A percentile compares a stretch with the other conserved stretches of the same genome.
These are phyloP conservation scores for Prosopocoilus inquinatus DNA, from an alignment of 2,888 invertebrate genomes.

Conservation along the genomic window DNA sequence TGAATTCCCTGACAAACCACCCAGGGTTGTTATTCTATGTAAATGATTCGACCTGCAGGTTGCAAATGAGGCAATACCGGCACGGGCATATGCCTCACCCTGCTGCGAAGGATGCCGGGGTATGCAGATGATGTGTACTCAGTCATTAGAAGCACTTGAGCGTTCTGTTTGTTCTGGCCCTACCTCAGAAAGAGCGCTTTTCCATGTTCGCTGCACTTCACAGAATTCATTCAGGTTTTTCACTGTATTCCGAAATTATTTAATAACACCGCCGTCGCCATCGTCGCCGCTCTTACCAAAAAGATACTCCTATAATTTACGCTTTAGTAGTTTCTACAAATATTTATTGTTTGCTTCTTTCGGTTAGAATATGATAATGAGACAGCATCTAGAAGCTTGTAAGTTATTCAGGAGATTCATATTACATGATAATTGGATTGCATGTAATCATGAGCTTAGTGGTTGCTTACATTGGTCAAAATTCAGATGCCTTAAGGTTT, in stretches of 20 bases:
- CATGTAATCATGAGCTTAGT: too few species aligned
- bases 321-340: too few species aligned
- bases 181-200: slow-evolving; percentile 21
- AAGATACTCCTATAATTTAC: too few species aligned
- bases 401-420: too few species aligned
- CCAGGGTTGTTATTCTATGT: slow-evolving; percentile 48
- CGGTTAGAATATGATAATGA: too few species aligned
- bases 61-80: slow-evolving; percentile 47
- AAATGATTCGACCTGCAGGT: slow-evolving; percentile 48
- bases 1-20: slow-evolving; percentile 40
- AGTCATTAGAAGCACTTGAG: slow-evolving; percentile 49
- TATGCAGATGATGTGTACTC: slow-evolving; percentile 50
- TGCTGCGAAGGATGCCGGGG: slow-evolving; percentile 24
- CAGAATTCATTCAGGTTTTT: not conserved
- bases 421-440: too few species aligned
- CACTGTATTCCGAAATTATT: not conserved
- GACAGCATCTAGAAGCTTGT: too few species aligned
- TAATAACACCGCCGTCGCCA: too few species aligned
- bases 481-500: too few species aligned
- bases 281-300: too few species aligned
- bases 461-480: too few species aligned
- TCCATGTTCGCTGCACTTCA: slow-evolving; percentile 6
- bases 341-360: too few species aligned
- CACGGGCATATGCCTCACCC: slow-evolving; percentile 35
- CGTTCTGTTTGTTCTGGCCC: slow-evolving; percentile 44